Conservation (phyloP, 2,113 vertebrate genomes). For the Silurus asotus region DNA sequence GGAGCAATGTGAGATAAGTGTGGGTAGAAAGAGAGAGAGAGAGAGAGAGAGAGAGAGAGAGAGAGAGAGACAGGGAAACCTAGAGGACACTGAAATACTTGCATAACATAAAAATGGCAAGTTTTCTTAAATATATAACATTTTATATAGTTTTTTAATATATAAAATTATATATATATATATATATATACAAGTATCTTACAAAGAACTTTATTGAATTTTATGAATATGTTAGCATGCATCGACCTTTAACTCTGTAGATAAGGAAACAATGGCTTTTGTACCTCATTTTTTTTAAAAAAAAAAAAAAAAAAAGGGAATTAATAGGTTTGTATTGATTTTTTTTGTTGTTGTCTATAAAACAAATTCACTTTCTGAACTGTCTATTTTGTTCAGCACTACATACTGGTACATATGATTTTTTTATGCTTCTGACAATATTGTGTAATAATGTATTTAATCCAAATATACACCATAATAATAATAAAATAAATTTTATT, state of each 20-base stretch:
- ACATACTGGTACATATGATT: background rate
- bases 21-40: conserved; percentile 33
- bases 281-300: background rate
- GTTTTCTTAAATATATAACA: background rate
- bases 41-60: conserved; percentile 32
- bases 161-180: too few species aligned
- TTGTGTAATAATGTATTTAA: background rate
- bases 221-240: background rate
- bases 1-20: conserved; percentile 14
- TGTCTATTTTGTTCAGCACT: background rate
- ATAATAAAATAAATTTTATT: too few species aligned
- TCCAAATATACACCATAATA: background rate
- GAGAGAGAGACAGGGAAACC: conserved; percentile 24
- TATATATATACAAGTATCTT: too few species aligned
- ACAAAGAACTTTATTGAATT: background rate
- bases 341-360: background rate
- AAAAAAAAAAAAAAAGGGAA: too few species aligned
- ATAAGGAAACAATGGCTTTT: background rate
- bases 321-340: background rate
- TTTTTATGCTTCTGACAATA: background rate
- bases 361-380: background rate
- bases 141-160: too few species aligned
- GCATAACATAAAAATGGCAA: background rate
- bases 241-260: background rate
- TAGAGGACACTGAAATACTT: background rate